Evolutionary conservation across 2,888 invertebrate species (phyloP).

Genomic region (Drosophila demipolita): DNA sequence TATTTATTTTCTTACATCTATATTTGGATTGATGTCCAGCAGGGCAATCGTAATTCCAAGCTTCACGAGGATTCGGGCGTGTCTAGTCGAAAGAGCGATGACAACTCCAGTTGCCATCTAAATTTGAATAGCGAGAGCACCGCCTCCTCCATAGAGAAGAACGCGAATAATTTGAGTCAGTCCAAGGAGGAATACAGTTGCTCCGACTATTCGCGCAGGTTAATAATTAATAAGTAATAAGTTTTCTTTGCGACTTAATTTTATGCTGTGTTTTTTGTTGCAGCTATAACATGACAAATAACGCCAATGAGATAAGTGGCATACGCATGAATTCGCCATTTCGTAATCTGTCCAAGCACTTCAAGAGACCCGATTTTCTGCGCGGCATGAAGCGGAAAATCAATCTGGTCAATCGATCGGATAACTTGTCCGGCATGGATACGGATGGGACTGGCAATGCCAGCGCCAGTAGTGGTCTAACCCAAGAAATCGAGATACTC

Average conservation of each 20-base stretch:
- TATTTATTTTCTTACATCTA: not conserved
- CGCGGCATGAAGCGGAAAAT: constrained; percentile 88
- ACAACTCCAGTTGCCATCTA: constrained; percentile 85
- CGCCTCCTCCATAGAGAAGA: constrained; percentile 85
- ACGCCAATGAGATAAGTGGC: constrained; percentile 83
- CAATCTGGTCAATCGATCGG: constrained; percentile 85
- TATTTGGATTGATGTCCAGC: not conserved
- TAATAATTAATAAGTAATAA: not conserved
- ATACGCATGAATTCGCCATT: constrained; percentile 84
- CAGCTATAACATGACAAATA: constrained; percentile 82
- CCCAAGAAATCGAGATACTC: constrained; percentile 89
- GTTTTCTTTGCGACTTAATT: not conserved
- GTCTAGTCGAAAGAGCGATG: constrained; percentile 86
- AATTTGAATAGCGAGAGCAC: constrained; percentile 86
- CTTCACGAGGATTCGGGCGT: constrained; percentile 85
- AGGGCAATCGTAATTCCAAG: constrained; percentile 79
- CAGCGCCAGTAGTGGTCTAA: constrained; percentile 89
- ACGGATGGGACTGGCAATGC: constrained; percentile 87
- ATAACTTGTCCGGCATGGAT: constrained; percentile 78
- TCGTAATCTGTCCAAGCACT: constrained; percentile 82
- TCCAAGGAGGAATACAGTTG: constrained; percentile 83
- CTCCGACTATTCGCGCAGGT: constrained; percentile 86
- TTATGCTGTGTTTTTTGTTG: constrained; percentile 13
- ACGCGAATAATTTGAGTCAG: constrained; percentile 77
- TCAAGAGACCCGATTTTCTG: constrained; percentile 84